Evolutionary conservation across 2,113 vertebrate genomes (phyloP).

Genomic region (Myodes glareolus): DNA sequence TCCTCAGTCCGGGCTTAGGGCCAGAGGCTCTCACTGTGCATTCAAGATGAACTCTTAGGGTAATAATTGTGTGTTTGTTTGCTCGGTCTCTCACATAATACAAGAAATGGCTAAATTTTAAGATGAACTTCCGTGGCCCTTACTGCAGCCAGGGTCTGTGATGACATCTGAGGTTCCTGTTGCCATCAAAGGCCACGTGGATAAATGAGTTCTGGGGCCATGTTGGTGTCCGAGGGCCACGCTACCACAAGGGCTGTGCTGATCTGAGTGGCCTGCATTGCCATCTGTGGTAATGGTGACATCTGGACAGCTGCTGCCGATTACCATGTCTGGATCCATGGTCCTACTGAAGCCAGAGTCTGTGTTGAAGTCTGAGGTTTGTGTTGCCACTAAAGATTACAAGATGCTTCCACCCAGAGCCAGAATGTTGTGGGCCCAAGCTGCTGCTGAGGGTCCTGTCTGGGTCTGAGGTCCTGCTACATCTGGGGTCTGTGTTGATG

Average conservation of each 20-base stretch:
- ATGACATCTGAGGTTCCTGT: neutral
- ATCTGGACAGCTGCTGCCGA: neutral
- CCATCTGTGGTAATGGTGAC: neutral
- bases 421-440: neutral
- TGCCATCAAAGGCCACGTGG: neutral
- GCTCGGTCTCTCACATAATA: neutral
- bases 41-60: neutral
- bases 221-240: neutral
- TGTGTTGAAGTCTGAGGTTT: neutral
- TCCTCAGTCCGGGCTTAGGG: neutral
- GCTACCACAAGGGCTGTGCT: neutral
- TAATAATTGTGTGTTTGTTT: slow-evolving; percentile 18
- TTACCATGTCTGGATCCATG: neutral
- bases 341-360: neutral
- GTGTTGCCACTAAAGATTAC: neutral
- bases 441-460: neutral
- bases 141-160: neutral
- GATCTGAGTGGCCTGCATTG: neutral
- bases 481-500: neutral
- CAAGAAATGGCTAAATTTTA: slow-evolving; percentile 17
- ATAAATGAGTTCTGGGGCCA: neutral
- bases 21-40: neutral
- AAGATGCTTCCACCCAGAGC: neutral
- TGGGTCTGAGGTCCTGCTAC: neutral
- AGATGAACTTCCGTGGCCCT: neutral